Conservation (phyloP, 1,140 invertebrate genomes). For the Cotesia typhae region DNA sequence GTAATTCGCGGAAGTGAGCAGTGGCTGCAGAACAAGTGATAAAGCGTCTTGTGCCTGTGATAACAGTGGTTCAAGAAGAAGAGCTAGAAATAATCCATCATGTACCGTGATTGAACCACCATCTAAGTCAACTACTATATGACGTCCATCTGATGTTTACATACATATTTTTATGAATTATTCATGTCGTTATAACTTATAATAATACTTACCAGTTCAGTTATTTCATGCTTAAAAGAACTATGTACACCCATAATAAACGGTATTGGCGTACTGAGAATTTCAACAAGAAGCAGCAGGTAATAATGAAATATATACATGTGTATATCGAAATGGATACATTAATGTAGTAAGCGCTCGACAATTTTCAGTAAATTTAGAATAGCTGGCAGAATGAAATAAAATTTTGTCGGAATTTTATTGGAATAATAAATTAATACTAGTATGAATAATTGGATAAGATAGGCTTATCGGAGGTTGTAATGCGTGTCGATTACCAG, state of each 20-base stretch:
- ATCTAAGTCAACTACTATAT: conserved; percentile 96
- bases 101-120: conserved; percentile 92
- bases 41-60: conserved; percentile 79
- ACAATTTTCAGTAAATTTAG: conserved; percentile 90
- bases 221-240: conserved; percentile 84
- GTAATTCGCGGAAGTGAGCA: conserved; percentile 85
- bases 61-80: conserved; percentile 80
- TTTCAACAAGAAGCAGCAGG: conserved; percentile 90
- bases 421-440: conserved; percentile 89
- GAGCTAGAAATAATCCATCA: conserved; percentile 82
- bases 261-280: conserved; percentile 94
- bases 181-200: background rate
- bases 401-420: conserved; percentile 98
- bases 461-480: conserved; percentile 89
- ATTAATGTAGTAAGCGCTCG: conserved; percentile 91
- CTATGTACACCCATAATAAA: conserved; percentile 98
- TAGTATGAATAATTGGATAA: conserved; percentile 85
- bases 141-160: conserved; percentile 82
- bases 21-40: conserved; percentile 87
- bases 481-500: conserved; percentile 91
- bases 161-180: background rate
- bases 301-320: conserved; percentile 96
- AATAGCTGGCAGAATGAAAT: conserved; percentile 92
- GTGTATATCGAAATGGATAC: conserved; percentile 95
- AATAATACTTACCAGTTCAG: conserved; percentile 78